Evolutionary conservation across 2,797 vertebrate species (phyloP).

Genomic region (Centropyge bicolor): DNA sequence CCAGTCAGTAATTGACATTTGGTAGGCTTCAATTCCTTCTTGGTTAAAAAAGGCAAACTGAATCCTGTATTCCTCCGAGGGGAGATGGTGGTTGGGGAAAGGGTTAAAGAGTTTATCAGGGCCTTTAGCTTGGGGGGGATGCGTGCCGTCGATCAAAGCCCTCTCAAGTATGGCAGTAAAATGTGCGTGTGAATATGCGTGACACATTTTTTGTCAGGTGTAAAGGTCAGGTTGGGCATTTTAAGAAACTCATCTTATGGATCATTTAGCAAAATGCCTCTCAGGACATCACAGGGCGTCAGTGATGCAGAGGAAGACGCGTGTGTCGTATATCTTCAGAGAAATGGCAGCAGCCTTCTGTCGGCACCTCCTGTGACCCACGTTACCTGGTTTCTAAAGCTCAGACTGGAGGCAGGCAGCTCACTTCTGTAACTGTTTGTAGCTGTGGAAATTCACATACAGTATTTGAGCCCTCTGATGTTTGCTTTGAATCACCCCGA

Average conservation of each 20-base stretch:
- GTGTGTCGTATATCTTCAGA: slow-evolving; percentile 20
- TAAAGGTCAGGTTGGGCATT: slow-evolving; percentile 49
- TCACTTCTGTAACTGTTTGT: background rate
- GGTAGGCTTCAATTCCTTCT: background rate
- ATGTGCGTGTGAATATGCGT: slow-evolving; percentile 21
- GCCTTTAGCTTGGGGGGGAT: background rate
- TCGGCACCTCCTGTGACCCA: background rate
- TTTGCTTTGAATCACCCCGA: background rate
- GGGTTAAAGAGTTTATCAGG: slow-evolving; percentile 2
- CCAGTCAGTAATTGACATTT: background rate
- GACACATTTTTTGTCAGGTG: slow-evolving; percentile 10
- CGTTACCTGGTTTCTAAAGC: slow-evolving; percentile 8
- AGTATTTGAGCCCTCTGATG: background rate
- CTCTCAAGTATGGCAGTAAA: slow-evolving; percentile 20
- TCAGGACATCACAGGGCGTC: slow-evolving; percentile 23
- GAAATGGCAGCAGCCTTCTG: slow-evolving; percentile 26
- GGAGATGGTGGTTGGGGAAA: background rate
- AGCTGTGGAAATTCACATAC: background rate
- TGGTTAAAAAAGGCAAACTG: background rate
- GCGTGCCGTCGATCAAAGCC: slow-evolving; percentile 13
- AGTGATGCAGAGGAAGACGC: slow-evolving; percentile 28
- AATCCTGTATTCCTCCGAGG: background rate
- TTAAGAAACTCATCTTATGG: slow-evolving; percentile 34
- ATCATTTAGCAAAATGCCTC: slow-evolving; percentile 47
- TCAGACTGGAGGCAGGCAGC: background rate